phyloP scores from a whole-genome alignment of 2,797 vertebrate species.

The Hozukius guyotensis region DNA sequence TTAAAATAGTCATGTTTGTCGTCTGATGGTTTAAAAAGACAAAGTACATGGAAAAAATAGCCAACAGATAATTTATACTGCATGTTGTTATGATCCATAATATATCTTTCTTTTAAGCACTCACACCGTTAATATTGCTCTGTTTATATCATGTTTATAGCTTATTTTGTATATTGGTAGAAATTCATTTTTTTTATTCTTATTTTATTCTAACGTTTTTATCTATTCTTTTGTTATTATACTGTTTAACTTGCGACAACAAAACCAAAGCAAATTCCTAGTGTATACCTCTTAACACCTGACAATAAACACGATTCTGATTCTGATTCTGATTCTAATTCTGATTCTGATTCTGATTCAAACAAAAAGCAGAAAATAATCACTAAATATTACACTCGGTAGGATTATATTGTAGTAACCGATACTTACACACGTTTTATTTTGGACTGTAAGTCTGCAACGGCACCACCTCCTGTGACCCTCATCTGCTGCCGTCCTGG shows the following conservation, averaged over 20 bases:
- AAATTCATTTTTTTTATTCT: no score
- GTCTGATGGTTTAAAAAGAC: conserved; percentile 9
- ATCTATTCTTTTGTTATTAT: no score
- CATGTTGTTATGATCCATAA: background rate
- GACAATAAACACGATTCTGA: no score
- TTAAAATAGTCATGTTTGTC: background rate
- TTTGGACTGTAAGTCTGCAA: conserved; percentile 53
- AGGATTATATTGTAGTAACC: conserved; percentile 30
- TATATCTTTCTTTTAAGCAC: background rate
- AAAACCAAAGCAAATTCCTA: no score
- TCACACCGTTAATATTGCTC: background rate
- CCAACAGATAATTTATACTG: background rate
- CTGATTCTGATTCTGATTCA: background rate
- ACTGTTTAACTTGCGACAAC: no score
- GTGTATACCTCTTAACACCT: no score
- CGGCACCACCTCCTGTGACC: conserved; percentile 78
- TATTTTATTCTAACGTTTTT: no score
- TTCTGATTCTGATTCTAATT: no score
- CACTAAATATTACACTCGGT: background rate
- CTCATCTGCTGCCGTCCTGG: conserved; percentile 75
- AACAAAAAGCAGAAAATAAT: background rate
- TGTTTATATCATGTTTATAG: no score
- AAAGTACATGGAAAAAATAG: background rate
- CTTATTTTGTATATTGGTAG: no score
- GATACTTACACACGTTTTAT: conserved; percentile 68